phyloP scores from a whole-genome alignment of 2,888 invertebrate species.

The Aspidiotus rigidus region DNA sequence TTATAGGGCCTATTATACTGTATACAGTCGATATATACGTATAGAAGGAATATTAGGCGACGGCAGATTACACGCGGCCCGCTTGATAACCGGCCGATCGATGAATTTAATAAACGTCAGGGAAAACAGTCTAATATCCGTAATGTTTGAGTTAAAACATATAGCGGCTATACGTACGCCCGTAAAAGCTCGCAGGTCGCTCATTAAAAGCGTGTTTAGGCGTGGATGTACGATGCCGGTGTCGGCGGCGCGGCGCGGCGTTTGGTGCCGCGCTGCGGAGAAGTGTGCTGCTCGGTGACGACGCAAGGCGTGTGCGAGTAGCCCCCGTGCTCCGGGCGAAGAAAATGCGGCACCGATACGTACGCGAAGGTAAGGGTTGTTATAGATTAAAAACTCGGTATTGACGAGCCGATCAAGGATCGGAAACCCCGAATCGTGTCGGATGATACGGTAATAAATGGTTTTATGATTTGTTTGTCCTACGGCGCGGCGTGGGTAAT shows the following conservation, averaged over 20 bases:
- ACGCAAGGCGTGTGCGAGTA: too few species aligned
- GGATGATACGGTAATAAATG: neutral
- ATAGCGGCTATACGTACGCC: neutral
- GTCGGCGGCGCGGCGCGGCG: too few species aligned
- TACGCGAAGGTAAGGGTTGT: neutral
- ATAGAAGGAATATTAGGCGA: neutral
- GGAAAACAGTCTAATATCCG: constrained; percentile 2
- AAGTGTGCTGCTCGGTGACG: too few species aligned
- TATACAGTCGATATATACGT: neutral
- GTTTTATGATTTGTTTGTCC: neutral
- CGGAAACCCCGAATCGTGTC: neutral
- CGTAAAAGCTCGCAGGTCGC: constrained; percentile 1
- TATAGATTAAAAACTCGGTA: neutral
- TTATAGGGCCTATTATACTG: too few species aligned
- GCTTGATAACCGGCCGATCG: constrained; percentile 1
- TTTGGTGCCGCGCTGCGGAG: too few species aligned
- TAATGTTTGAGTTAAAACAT: neutral
- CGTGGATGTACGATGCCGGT: neutral
- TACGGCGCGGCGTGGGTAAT: too few species aligned
- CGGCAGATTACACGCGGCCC: neutral
- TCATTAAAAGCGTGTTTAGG: constrained; percentile 1
- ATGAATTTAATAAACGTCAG: constrained; percentile 4
- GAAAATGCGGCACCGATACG: neutral
- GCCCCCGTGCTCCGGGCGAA: neutral
- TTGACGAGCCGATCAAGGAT: neutral